Base-by-base conservation (phyloP, 2,888 invertebrate genomes). In the Scrobipalpa costella region DNA sequence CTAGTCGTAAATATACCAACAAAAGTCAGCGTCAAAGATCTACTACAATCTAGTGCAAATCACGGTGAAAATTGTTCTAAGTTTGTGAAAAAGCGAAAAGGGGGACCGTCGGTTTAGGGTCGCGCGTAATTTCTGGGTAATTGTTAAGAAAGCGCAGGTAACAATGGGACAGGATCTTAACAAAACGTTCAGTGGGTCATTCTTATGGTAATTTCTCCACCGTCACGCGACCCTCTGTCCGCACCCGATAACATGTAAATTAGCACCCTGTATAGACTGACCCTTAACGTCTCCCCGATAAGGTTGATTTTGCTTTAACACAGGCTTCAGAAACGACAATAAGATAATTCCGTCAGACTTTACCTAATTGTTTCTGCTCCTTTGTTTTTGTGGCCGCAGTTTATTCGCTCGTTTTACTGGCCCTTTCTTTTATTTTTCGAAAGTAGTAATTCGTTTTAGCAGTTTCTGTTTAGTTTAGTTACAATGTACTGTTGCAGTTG, bases 241-340 rank as follows among this genome's bases (percentile, higher is more conserved):
- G 83, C 87, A 83, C 84, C 85, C 80, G 90, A 90, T 89, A 89
- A 88, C 84, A 90, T 90, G 90, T 86, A 88, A 89, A 89, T 89
- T 78, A 79, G 76, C 69, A 69, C 76, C 78, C 77, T 85, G 84
- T 84, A 85, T 84, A 84, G 84, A 85, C 75, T 86, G 86, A 86
- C 88, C 88, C 85, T 79, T 81, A 87, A 86, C 83, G 80, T 81
- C 79, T 85, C 84, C 83, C 80, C 84, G 82, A 84, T 86, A 85
- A 84, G 82, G 74, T 80, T 70, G 69, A 75, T 77, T 81, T 78
- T 78, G 75, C 79, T 79, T 78, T 69, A 74, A 74, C 74, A 73
- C 62, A 63, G 38, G 61, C 21, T 44, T 34, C 17, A 9, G 50
- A 19, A 34, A 34, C 33, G 50, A 61, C 47, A 61, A 50, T 61